phyloP scores from a whole-genome alignment of 2,888 invertebrate species.

The Magallana nippona region DNA sequence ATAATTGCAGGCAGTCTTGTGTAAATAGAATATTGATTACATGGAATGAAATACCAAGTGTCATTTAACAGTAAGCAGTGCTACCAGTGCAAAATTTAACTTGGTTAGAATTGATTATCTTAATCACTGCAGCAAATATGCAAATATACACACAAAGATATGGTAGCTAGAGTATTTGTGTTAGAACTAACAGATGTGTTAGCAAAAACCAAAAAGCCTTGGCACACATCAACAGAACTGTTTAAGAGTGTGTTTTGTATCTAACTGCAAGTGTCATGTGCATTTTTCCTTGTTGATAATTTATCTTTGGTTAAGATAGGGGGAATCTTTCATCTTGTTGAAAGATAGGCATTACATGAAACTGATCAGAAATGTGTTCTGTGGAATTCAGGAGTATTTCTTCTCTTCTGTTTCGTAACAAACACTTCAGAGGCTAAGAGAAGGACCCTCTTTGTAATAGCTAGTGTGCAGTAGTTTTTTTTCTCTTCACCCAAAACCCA shows the following conservation, averaged over 20 bases:
- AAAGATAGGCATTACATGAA: constrained; percentile 17
- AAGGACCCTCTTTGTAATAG: neutral
- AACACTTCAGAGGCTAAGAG: neutral
- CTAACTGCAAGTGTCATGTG: constrained; percentile 16
- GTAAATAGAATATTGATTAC: neutral
- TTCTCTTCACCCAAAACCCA: neutral
- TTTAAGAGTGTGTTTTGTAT: neutral
- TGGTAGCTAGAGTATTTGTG: neutral
- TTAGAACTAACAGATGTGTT: neutral
- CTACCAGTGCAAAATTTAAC: neutral
- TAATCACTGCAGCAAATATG: neutral
- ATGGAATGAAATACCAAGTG: neutral
- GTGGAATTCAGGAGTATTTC: neutral
- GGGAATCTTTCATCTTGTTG: constrained; percentile 17
- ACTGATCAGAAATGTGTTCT: constrained; percentile 14
- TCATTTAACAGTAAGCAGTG: neutral
- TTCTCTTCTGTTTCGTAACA: neutral
- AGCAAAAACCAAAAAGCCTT: neutral
- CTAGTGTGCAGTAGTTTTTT: neutral
- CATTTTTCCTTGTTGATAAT: constrained; percentile 18
- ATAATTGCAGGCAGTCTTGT: neutral
- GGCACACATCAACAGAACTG: neutral
- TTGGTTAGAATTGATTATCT: neutral
- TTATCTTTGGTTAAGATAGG: neutral
- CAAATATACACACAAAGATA: neutral